These are phyloP conservation scores for Smithornis capensis DNA, from an alignment of 2,113 vertebrate species.

Conservation along the genomic window DNA sequence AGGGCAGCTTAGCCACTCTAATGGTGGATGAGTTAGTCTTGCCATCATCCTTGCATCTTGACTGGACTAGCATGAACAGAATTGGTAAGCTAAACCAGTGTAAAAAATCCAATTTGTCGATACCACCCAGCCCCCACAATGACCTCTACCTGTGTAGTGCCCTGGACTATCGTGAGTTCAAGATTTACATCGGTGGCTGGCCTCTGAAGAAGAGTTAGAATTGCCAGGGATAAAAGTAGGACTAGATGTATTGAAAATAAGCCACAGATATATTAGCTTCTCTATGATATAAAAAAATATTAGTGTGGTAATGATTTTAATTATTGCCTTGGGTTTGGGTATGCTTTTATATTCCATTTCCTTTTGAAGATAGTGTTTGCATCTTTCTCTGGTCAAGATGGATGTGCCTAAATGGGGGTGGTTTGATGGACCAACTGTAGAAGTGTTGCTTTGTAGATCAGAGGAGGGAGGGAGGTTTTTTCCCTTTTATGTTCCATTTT, in stretches of 20 bases:
- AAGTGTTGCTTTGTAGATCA: neutral
- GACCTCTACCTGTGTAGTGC: neutral
- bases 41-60: neutral
- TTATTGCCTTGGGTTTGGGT: neutral
- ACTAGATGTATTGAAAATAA: neutral
- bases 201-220: neutral
- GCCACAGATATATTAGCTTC: neutral
- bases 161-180: neutral
- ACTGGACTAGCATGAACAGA: neutral
- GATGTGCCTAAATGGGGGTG: fast-evolving
- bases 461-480: neutral
- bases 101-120: neutral
- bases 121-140: fast-evolving
- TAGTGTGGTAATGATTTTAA: neutral
- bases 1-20: fast-evolving
- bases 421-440: neutral
- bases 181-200: neutral
- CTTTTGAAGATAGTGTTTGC: neutral
- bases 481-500: fast-evolving
- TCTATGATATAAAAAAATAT: neutral
- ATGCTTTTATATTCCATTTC: neutral
- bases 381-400: neutral
- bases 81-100: neutral
- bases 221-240: neutral
- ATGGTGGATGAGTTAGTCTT: fast-evolving